Conservation (phyloP, 2,113 vertebrate genomes). For the Datnioides undecimradiatus region DNA sequence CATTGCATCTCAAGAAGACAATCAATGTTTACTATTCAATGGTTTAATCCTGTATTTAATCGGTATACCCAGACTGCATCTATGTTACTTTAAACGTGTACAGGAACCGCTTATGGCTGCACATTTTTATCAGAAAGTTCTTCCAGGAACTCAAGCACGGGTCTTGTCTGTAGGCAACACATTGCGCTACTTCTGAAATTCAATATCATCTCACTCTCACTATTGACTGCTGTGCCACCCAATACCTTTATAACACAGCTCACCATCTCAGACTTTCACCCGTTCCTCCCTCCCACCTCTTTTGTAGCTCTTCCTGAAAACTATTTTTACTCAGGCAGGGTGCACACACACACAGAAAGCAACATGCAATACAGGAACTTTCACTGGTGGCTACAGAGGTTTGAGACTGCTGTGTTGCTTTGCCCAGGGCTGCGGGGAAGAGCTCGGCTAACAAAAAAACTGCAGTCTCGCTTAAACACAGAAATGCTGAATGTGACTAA, state of each 20-base stretch:
- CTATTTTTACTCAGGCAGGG: conserved; percentile 48
- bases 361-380: conserved; percentile 31
- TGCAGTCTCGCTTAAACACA: neutral
- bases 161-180: neutral
- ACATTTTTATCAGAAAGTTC: conserved; percentile 8
- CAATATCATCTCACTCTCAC: conserved; percentile 9
- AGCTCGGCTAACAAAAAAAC: conserved; percentile 10
- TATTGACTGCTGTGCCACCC: conserved; percentile 13
- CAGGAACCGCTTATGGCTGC: conserved; percentile 8
- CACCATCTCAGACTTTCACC: neutral
- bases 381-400: conserved; percentile 19
- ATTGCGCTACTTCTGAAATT: conserved; percentile 10
- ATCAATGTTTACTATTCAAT: too few relatives aligned
- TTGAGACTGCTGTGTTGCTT: conserved; percentile 20
- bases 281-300: neutral
- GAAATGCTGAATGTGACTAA: conserved; percentile 45
- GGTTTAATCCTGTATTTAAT: too few relatives aligned
- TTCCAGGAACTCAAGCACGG: conserved; percentile 2
- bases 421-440: neutral
- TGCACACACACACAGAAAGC: neutral
- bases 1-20: too few relatives aligned
- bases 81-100: neutral
- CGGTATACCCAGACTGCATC: neutral
- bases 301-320: conserved; percentile 33
- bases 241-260: conserved; percentile 6